phyloP scores from a whole-genome alignment of 2,888 invertebrate species.

The Mechanitis messenoides region DNA sequence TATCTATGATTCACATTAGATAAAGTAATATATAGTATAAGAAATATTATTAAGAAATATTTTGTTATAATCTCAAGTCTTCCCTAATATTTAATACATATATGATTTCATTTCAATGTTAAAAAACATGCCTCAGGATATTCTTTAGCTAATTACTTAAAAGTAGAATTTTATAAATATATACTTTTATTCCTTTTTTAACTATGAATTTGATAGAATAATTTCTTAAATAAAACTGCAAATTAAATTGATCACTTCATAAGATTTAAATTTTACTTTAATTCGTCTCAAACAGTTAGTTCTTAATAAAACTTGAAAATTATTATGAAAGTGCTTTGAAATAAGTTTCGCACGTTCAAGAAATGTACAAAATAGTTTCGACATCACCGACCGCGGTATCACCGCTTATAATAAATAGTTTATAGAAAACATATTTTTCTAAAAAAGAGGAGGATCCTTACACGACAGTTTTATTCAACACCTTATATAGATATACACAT shows the following conservation, averaged over 20 bases:
- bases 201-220: not conserved
- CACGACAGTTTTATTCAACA: constrained; percentile 13
- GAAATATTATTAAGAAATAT: too few species aligned
- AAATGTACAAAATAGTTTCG: constrained; percentile 26
- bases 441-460: constrained; percentile 1
- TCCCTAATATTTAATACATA: not conserved
- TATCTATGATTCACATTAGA: too few species aligned
- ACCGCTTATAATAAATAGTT: constrained; percentile 24
- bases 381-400: constrained; percentile 25
- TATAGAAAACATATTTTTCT: constrained; percentile 19
- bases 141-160: too few species aligned
- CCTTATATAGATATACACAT: constrained; percentile 12
- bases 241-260: constrained; percentile 26
- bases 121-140: too few species aligned
- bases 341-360: constrained; percentile 28
- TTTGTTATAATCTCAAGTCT: not conserved
- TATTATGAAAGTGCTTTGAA: constrained; percentile 31
- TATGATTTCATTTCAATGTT: not conserved
- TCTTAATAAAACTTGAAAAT: constrained; percentile 30
- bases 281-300: constrained; percentile 27
- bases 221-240: constrained; percentile 19
- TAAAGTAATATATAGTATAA: too few species aligned
- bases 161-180: too few species aligned
- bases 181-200: too few species aligned
- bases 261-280: constrained; percentile 29